A percentile compares a stretch with the other conserved stretches of the same genome.
phyloP scores from a whole-genome alignment of 2,888 invertebrate species.

The Graphium colonna region DNA sequence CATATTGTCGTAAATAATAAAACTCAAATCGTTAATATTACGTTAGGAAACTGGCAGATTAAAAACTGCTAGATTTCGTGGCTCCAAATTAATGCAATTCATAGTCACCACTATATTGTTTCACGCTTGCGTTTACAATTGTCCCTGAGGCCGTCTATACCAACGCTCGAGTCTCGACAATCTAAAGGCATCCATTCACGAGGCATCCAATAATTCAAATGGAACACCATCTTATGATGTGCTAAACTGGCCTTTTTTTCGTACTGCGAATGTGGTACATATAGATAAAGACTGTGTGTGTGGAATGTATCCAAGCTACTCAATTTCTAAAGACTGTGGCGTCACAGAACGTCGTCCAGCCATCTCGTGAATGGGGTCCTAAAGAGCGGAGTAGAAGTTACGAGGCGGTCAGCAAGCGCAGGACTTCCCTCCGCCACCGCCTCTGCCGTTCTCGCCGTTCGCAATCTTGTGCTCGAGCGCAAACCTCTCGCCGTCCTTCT shows the following conservation, averaged over 20 bases:
- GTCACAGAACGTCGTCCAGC: neutral
- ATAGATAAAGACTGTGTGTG: too few species aligned
- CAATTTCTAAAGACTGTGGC: neutral
- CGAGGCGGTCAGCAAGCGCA: slow-evolving; percentile 81
- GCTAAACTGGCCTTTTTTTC: too few species aligned
- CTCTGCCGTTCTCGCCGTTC: slow-evolving; percentile 67
- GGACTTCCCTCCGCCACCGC: slow-evolving; percentile 66
- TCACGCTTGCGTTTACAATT: slow-evolving; percentile 3
- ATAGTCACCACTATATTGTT: too few species aligned
- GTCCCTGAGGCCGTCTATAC: slow-evolving; percentile 1
- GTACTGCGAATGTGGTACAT: too few species aligned
- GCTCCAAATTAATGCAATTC: too few species aligned
- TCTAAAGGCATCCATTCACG: neutral
- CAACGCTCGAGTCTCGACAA: neutral
- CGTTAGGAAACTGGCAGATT: too few species aligned
- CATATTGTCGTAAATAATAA: too few species aligned
- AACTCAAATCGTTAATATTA: too few species aligned
- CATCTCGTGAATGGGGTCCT: neutral
- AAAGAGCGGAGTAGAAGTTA: slow-evolving; percentile 8
- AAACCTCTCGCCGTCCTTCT: slow-evolving; percentile 85
- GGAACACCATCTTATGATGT: too few species aligned
- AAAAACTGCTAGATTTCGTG: too few species aligned
- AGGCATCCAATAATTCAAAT: neutral
- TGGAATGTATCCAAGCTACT: too few species aligned
- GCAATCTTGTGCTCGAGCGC: slow-evolving; percentile 81